Conservation (phyloP, 92 coral and sea anemone species). For the Heteractis magnifica region DNA sequence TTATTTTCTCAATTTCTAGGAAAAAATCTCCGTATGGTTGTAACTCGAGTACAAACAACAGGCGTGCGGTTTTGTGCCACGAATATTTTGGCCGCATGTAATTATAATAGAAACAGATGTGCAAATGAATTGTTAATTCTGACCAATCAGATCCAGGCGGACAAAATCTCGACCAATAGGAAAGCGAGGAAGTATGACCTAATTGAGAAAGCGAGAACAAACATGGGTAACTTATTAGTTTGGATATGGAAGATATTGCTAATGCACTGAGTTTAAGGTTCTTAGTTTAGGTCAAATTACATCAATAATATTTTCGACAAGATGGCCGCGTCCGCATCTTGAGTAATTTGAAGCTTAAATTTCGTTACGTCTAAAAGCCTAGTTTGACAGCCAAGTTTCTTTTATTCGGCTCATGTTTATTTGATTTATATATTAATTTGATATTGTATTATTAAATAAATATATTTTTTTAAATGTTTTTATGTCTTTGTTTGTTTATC, state of each 20-base stretch:
- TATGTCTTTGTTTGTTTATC: too few relatives aligned
- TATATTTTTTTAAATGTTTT: too few relatives aligned
- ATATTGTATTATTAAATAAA: too few relatives aligned
- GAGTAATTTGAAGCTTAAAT: not conserved
- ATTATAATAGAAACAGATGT: slow-evolving; percentile 13
- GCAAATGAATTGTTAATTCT: slow-evolving; percentile 27
- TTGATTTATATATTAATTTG: too few relatives aligned
- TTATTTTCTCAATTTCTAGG: not conserved
- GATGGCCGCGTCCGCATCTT: not conserved
- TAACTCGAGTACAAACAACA: not conserved
- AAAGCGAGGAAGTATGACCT: not conserved
- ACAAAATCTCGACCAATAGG: slow-evolving; percentile 17
- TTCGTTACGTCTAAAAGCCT: too few relatives aligned
- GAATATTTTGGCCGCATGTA: not conserved
- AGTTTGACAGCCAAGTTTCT: too few relatives aligned
- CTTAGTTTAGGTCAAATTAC: not conserved
- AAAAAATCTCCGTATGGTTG: not conserved
- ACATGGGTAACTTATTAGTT: not conserved
- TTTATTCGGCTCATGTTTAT: too few relatives aligned
- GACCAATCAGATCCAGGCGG: slow-evolving; percentile 23
- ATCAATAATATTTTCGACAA: not conserved
- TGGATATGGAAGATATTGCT: not conserved
- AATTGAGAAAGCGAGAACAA: not conserved
- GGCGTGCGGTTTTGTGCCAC: slow-evolving; percentile 21
- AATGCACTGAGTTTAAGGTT: not conserved